Conservation (phyloP, 2,888 invertebrate genomes). For the Megalurothrips usitatus region DNA sequence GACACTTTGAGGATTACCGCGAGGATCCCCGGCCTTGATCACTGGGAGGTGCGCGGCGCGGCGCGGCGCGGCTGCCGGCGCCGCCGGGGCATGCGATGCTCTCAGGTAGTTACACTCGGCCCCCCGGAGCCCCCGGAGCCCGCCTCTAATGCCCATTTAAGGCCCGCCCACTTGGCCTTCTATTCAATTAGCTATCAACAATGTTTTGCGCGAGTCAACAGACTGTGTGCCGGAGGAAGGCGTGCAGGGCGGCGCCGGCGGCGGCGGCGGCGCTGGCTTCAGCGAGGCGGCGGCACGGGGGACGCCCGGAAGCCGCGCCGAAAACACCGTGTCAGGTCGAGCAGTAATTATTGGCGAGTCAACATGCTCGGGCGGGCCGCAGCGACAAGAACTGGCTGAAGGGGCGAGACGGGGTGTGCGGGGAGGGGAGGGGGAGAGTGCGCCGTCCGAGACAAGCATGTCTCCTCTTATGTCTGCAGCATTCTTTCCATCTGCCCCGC, state of each 20-base stretch:
- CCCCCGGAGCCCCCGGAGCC: background rate
- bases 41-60: background rate
- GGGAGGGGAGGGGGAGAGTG: no score
- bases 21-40: background rate
- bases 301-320: background rate
- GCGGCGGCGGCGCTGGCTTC: background rate
- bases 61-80: no score
- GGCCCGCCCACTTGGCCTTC: background rate
- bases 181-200: slow-evolving; percentile 17
- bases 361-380: background rate
- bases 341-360: background rate
- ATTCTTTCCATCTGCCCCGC: no score
- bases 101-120: background rate
- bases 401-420: no score
- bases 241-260: background rate
- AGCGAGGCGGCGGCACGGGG: background rate
- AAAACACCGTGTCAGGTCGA: background rate
- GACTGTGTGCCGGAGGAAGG: background rate
- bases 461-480: no score
- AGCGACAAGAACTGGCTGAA: no score
- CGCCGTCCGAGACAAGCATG: no score
- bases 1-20: background rate
- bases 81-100: background rate
- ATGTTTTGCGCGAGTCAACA: background rate
- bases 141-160: background rate